A percentile compares a stretch with the other conserved stretches of the same genome.
Evolutionary conservation across 2,113 vertebrate genomes (phyloP).

Genomic region (Passer domesticus): DNA sequence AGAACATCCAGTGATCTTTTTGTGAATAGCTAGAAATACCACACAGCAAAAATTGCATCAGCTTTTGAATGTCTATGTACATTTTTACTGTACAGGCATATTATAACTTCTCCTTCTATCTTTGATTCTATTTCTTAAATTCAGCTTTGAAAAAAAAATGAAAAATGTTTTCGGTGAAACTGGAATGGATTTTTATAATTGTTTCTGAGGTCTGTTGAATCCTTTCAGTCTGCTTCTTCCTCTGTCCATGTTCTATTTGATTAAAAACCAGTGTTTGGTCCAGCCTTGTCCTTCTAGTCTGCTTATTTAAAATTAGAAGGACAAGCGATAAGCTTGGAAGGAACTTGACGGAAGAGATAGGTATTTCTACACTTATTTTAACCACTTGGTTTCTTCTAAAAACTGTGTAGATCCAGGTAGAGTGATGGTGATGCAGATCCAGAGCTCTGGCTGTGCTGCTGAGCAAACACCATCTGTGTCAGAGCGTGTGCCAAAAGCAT

Average conservation of each 20-base stretch:
- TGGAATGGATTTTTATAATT: neutral
- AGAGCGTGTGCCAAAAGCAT: neutral
- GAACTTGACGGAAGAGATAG: neutral
- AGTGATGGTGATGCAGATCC: neutral
- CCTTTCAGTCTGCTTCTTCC: neutral
- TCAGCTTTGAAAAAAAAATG: neutral
- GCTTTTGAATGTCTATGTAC: neutral
- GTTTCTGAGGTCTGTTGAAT: neutral
- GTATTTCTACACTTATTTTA: neutral
- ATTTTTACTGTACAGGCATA: neutral
- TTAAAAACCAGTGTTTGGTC: neutral
- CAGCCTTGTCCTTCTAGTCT: neutral
- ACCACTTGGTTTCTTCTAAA: neutral
- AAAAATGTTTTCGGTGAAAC: neutral
- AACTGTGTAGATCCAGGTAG: neutral
- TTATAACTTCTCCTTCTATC: neutral
- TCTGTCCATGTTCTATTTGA: neutral
- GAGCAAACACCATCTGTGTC: conserved; percentile 47
- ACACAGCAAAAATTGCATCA: neutral
- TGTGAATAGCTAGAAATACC: neutral
- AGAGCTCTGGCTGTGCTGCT: neutral
- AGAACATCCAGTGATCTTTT: neutral
- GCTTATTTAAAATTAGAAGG: neutral
- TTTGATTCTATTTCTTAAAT: neutral
- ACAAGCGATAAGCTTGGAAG: neutral